phyloP scores from a whole-genome alignment of 2,888 invertebrate genomes.

The Mongoloraphidia duomilia region DNA sequence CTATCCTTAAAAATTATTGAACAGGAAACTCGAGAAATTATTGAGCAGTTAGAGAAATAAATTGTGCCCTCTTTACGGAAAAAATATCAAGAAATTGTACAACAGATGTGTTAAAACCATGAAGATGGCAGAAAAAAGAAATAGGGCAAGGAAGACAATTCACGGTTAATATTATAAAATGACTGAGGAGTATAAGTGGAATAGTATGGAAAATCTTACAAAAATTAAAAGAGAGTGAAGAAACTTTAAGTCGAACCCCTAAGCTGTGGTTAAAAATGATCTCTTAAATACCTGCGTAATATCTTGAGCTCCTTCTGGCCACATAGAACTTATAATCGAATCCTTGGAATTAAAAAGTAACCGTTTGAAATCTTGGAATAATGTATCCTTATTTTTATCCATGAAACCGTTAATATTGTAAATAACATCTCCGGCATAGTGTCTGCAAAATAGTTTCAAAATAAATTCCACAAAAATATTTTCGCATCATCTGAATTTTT shows the following conservation, averaged over 20 bases:
- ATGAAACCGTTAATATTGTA: conserved; percentile 84
- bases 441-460: conserved; percentile 35
- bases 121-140: too few relatives aligned
- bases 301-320: conserved; percentile 91
- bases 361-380: conserved; percentile 94
- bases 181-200: too few relatives aligned
- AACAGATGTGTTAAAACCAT: too few relatives aligned
- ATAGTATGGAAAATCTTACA: too few relatives aligned
- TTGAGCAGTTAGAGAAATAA: not conserved
- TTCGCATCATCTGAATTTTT: not conserved
- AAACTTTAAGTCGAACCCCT: too few relatives aligned
- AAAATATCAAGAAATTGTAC: too few relatives aligned
- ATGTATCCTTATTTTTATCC: conserved; percentile 93
- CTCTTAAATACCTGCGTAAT: conserved; percentile 54
- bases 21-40: not conserved
- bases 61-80: too few relatives aligned
- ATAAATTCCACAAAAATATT: not conserved
- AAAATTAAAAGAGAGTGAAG: too few relatives aligned
- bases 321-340: conserved; percentile 68
- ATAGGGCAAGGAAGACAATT: too few relatives aligned
- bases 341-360: conserved; percentile 74
- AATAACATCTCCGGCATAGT: conserved; percentile 94
- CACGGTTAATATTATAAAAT: too few relatives aligned
- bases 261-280: too few relatives aligned
- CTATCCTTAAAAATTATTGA: not conserved